Evolutionary conservation across 2,113 vertebrate genomes (phyloP).

Genomic region (Chaetops frenatus): DNA sequence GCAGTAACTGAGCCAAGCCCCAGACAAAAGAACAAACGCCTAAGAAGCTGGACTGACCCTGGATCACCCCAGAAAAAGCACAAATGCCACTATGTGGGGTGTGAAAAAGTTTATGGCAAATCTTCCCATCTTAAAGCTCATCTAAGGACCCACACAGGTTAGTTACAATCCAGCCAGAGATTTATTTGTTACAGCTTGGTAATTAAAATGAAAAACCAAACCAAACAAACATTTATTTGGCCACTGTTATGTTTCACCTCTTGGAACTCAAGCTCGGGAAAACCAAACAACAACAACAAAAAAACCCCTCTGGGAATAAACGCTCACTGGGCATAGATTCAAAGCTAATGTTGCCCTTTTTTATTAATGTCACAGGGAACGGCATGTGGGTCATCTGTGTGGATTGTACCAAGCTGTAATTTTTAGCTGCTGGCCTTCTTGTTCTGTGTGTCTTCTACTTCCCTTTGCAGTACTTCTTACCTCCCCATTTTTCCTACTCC

Average conservation of each 20-base stretch:
- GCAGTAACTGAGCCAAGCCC: constrained; percentile 77
- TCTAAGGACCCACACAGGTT: constrained; percentile 99
- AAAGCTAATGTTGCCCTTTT: background rate
- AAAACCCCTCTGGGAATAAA: background rate
- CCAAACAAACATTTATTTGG: constrained; percentile 29
- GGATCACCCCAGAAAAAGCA: constrained; percentile 95
- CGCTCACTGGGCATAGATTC: background rate
- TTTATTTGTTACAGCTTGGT: constrained; percentile 53
- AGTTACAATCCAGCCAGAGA: constrained; percentile 70
- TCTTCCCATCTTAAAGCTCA: constrained; percentile 99
- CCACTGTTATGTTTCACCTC: constrained; percentile 2
- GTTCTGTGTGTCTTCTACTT: background rate
- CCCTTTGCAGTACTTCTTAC: background rate
- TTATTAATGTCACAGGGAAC: background rate
- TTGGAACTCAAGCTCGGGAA: background rate
- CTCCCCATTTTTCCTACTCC: background rate
- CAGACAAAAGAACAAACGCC: constrained; percentile 92
- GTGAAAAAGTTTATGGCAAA: constrained; percentile 99
- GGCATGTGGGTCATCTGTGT: background rate
- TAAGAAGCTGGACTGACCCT: constrained; percentile 83
- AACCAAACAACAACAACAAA: background rate
- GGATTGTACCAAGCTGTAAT: constrained; percentile 44
- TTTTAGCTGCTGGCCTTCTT: background rate
- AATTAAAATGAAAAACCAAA: constrained; percentile 10
- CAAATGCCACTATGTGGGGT: constrained; percentile 97